Evolutionary conservation across 2,888 invertebrate genomes (phyloP), one percentile per base, ranked within the genome.

Genomic region (Hypena proboscidalis): DNA sequence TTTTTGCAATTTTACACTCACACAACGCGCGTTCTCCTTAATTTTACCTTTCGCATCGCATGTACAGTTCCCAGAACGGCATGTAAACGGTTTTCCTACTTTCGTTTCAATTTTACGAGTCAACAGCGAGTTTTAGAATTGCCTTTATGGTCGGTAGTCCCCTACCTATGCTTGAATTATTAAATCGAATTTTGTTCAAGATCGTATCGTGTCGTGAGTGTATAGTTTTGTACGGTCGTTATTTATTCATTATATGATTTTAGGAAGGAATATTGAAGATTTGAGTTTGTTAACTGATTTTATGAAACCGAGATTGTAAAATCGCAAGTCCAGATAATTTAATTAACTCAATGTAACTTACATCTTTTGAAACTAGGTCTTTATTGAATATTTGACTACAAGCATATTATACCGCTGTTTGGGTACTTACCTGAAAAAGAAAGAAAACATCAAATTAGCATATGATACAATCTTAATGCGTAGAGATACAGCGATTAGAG

Each of bases 101-200:
- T 77, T 67, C 64, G 70, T 74, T 74, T 67, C 77, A 76, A 83
- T 81, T 86, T 85, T 80, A 86, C 77, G 85, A 85, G 75, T 74
- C 71, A 56, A 70, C 70, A 63, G 76, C 47, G 77, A 74, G 72
- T 78, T 84, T 82, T 75, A 72, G 80, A 83, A 83, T 81, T 77
- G 80, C 77, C 72, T 81, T 81, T 81, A 84, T 73, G 66, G 62
- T 74, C 74, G 76, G 74, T 73, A 72, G 79, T 74, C 59, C 70
- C 59, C 58, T 52, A 64, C 69, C 65, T 73, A 67, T 68, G 64
- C 61, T 64, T 85, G 83, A 84, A 85, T 85, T 83, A 85, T 86
- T 85, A 80, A 86, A 80, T 74, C 68, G 70, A 65, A 63, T 66
- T 58, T 52, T 59, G 60, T 49, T 37, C 19, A 51, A 23, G 33